A percentile compares a stretch with the other conserved stretches of the same genome.
These are phyloP conservation scores for Elysia chlorotica DNA, from an alignment of 1,140 invertebrate species.

Conservation along the genomic window DNA sequence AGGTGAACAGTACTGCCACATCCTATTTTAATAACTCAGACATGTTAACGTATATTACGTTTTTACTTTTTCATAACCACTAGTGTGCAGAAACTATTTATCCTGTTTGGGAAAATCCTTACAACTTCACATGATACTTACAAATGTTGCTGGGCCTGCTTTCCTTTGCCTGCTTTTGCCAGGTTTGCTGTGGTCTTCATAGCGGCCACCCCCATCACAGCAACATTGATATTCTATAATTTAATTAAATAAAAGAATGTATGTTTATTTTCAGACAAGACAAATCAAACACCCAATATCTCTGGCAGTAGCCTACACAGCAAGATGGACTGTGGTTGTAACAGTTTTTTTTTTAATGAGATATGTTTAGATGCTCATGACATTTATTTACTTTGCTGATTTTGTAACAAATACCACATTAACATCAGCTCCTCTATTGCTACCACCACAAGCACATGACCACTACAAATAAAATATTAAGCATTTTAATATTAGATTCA, in stretches of 20 bases:
- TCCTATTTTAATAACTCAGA: background rate
- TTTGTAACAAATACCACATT: background rate
- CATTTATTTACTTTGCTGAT: background rate
- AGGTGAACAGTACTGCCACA: too few relatives aligned
- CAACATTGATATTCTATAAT: conserved; percentile 39
- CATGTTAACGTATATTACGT: background rate
- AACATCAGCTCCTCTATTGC: background rate
- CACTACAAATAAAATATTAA: background rate
- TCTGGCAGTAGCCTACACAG: background rate
- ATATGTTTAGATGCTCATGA: background rate
- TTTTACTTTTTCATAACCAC: background rate
- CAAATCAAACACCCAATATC: background rate
- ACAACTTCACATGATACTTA: conserved; percentile 36
- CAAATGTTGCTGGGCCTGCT: conserved; percentile 31
- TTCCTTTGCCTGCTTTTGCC: conserved; percentile 25
- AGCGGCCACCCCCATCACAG: conserved; percentile 33
- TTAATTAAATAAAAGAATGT: background rate
- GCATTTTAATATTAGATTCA: background rate
- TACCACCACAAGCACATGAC: background rate
- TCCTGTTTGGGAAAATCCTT: background rate
- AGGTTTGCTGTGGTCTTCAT: conserved; percentile 35
- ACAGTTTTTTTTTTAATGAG: too few relatives aligned
- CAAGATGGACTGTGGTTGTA: too few relatives aligned
- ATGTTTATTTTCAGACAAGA: background rate
- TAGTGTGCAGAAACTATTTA: background rate